Evolutionary conservation across 2,888 invertebrate species (phyloP).

Genomic region (Sericinus montela): DNA sequence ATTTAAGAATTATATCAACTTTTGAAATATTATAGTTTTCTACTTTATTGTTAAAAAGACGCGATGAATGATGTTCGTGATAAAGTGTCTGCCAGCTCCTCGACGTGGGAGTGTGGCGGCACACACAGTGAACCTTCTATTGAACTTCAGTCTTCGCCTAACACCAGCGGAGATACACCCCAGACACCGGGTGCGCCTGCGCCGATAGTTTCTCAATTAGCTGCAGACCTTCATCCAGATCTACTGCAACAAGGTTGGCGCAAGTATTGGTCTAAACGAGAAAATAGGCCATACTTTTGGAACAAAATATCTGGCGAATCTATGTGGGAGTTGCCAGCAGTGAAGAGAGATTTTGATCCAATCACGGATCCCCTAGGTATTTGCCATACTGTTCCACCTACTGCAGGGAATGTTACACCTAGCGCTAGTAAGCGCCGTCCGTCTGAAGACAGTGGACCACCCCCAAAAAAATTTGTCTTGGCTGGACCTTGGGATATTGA

Average conservation of each 20-base stretch:
- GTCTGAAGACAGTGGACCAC: slow-evolving; percentile 89
- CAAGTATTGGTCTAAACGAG: slow-evolving; percentile 97
- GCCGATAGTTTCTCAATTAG: slow-evolving; percentile 65
- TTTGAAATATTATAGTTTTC: slow-evolving; percentile 4
- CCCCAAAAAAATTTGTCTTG: slow-evolving; percentile 91
- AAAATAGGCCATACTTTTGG: slow-evolving; percentile 97
- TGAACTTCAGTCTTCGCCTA: slow-evolving; percentile 65
- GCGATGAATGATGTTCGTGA: slow-evolving; percentile 77
- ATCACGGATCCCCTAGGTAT: slow-evolving; percentile 95
- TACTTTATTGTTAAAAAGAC: slow-evolving; percentile 23
- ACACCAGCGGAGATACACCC: slow-evolving; percentile 68
- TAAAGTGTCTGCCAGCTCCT: slow-evolving; percentile 71
- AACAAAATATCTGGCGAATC: slow-evolving; percentile 97
- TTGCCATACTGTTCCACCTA: slow-evolving; percentile 73
- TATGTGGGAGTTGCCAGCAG: slow-evolving; percentile 97
- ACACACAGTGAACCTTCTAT: slow-evolving; percentile 66
- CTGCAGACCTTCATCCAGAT: slow-evolving; percentile 71
- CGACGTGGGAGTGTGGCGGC: slow-evolving; percentile 64
- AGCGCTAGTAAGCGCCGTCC: slow-evolving; percentile 85
- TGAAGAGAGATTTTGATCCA: slow-evolving; percentile 91
- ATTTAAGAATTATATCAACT: neutral
- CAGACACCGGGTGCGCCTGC: slow-evolving; percentile 81
- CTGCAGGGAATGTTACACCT: slow-evolving; percentile 68
- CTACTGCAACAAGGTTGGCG: slow-evolving; percentile 93
- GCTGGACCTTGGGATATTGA: slow-evolving; percentile 98